These are phyloP conservation scores for Eidolon helvum DNA, from an alignment of 2,113 vertebrate genomes.

Conservation along the genomic window DNA sequence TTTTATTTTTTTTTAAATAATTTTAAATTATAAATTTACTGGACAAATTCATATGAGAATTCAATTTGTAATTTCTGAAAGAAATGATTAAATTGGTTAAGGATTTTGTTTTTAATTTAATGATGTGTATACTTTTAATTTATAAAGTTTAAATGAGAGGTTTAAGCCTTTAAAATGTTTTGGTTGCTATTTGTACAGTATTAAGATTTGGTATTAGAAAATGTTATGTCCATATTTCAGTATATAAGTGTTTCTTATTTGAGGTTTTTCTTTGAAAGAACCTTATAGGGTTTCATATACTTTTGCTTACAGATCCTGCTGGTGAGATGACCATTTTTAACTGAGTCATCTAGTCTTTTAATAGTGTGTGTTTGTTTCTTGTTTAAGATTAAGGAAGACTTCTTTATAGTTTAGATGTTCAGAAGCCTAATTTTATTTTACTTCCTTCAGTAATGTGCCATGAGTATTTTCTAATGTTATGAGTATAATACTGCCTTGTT, in stretches of 20 bases:
- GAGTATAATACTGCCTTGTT: constrained; percentile 6
- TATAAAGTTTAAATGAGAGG: constrained; percentile 28
- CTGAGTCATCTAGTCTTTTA: constrained; percentile 33
- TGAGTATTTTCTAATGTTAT: constrained; percentile 49
- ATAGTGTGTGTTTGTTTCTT: background rate
- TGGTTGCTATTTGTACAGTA: constrained; percentile 50
- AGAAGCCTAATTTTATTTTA: constrained; percentile 44
- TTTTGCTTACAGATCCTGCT: constrained; percentile 40
- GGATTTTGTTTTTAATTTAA: constrained; percentile 23
- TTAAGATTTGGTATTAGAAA: constrained; percentile 57
- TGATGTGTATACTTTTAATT: constrained; percentile 16
- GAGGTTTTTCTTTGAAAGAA: constrained; percentile 56
- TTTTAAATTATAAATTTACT: constrained; percentile 49
- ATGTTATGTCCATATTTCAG: constrained; percentile 54
- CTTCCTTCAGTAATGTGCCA: constrained; percentile 46
- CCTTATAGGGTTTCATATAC: constrained; percentile 17
- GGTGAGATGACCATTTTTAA: constrained; percentile 42
- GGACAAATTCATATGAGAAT: constrained; percentile 35
- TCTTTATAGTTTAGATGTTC: constrained; percentile 19
- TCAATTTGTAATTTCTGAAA: constrained; percentile 35
- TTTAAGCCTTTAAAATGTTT: constrained; percentile 8
- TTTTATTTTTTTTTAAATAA: background rate
- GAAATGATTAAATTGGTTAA: constrained; percentile 20
- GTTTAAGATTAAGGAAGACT: constrained; percentile 12
- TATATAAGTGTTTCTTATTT: constrained; percentile 44